phyloP scores from a whole-genome alignment of 2,113 vertebrate genomes.

The Pelecanoides urinatrix region DNA sequence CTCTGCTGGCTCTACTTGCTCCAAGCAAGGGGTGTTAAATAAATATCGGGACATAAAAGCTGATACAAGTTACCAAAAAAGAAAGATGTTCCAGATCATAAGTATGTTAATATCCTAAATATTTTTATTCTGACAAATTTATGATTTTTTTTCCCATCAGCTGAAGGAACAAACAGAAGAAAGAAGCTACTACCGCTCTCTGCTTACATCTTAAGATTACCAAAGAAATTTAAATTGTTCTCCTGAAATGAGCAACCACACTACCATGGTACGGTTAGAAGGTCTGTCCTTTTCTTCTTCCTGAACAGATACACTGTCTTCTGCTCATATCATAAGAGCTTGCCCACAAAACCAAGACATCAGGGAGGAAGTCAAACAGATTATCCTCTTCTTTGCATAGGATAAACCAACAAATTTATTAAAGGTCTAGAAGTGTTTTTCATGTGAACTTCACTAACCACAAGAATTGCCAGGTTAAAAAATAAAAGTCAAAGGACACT shows the following conservation, averaged over 20 bases:
- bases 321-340: background rate
- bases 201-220: background rate
- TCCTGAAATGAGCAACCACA: background rate
- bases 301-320: background rate
- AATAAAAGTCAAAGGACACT: background rate
- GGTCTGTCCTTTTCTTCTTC: background rate
- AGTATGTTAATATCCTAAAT: background rate
- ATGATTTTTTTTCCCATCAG: background rate
- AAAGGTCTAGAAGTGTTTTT: background rate
- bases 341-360: background rate
- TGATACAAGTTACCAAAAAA: background rate
- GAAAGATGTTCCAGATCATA: background rate
- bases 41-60: background rate
- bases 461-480: background rate
- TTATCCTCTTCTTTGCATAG: background rate
- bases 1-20: background rate
- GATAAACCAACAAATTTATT: background rate
- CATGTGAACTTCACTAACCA: background rate
- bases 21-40: background rate
- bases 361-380: background rate
- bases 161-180: background rate
- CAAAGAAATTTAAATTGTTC: background rate
- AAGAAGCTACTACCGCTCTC: background rate
- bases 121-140: background rate
- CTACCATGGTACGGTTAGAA: background rate